Evolutionary conservation across 2,888 invertebrate genomes (phyloP), one percentile per base, ranked within the genome.

Genomic region (Liposcelis brunnea): DNA sequence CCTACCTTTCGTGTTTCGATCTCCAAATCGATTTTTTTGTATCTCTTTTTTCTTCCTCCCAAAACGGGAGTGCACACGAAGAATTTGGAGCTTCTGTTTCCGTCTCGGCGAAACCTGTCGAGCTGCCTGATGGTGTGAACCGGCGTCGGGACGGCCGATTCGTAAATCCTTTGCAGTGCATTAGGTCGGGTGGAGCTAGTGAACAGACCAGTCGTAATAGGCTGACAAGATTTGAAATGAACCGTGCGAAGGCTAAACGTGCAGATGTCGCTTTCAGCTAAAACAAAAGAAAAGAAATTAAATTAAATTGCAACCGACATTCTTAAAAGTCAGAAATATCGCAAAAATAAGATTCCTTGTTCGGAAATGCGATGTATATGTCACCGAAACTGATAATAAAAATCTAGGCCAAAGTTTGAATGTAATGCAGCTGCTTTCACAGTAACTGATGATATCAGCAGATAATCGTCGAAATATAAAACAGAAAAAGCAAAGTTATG

Each of bases 251-350:
- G 62, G 54, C 85, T 84, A 72, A 89, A 90, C 61, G 80, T 76
- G 59, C 80, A 80, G 67, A 91, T 80, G 72, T 89, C 86, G 60
- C 90, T 83, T 70, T 87, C 89, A 65, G 90, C 90, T 90, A 75
- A 44, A 77, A 80, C 60, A 64, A 64, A 61, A 54, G 51, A 51
- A 45, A 49, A 45, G 44, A 48, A 26, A 26, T 26, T 26, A 26
- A 26, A 8, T 8, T 26, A 6, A 26, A 26, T 8, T 4, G 26
- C 26, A n/a, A n/a, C n/a, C n/a, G n/a, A n/a, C n/a, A n/a, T n/a
- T n/a, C n/a, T n/a, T n/a, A n/a, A n/a, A n/a, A n/a, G n/a, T n/a
- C n/a, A n/a, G n/a, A n/a, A n/a, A n/a, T n/a, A n/a, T n/a, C n/a
- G n/a, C n/a, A n/a, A n/a, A n/a, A n/a, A n/a, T n/a, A n/a, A n/a